Conservation (phyloP, 2,113 vertebrate species). For the Ammodramus savannarum region DNA sequence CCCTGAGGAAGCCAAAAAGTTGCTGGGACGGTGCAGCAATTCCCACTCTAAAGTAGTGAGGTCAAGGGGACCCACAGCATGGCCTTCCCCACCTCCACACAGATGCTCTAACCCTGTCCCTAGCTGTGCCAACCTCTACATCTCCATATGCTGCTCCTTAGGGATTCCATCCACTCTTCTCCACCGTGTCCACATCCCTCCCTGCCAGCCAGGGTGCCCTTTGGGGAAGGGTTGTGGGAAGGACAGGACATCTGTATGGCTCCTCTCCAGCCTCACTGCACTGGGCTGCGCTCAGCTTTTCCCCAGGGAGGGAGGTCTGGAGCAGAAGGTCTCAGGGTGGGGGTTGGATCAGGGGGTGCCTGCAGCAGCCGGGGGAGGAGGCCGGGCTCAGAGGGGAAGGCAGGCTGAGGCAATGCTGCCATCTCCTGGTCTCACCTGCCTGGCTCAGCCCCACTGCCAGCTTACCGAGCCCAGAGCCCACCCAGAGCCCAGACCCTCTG, state of each 20-base stretch:
- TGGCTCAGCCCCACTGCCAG: background rate
- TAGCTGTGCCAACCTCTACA: background rate
- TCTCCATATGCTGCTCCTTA: background rate
- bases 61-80: background rate
- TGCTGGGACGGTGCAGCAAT: background rate
- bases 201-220: background rate
- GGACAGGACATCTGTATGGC: background rate
- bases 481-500: background rate
- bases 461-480: background rate
- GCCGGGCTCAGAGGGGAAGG: background rate
- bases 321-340: background rate
- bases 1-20: background rate
- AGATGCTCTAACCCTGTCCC: background rate
- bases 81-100: background rate
- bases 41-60: background rate
- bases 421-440: slow-evolving; percentile 57
- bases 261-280: background rate
- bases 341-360: background rate
- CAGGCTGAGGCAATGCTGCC: slow-evolving; percentile 55
- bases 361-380: background rate
- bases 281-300: background rate
- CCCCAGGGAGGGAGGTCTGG: background rate
- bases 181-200: rapidly evolving
- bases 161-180: background rate
- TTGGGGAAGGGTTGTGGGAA: background rate